phyloP scores from a whole-genome alignment of 2,797 vertebrate species.

The Siniperca scherzeri region DNA sequence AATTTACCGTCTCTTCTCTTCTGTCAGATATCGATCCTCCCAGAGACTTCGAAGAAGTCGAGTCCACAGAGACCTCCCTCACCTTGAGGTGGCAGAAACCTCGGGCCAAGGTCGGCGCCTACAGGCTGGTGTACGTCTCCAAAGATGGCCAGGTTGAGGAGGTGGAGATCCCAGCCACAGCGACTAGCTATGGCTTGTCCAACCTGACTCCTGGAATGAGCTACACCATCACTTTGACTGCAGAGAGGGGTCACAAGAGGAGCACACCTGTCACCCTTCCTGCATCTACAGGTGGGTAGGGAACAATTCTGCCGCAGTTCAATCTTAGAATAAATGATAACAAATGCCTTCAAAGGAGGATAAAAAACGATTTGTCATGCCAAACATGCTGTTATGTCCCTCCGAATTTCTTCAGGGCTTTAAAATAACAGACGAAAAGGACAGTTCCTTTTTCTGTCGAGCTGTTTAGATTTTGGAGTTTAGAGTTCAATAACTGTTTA shows the following conservation, averaged over 20 bases:
- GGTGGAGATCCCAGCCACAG: constrained; percentile 83
- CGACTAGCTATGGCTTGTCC: constrained; percentile 81
- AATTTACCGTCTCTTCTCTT: background rate
- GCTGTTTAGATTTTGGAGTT: background rate
- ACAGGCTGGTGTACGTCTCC: constrained; percentile 85
- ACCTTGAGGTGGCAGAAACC: constrained; percentile 90
- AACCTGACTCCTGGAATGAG: constrained; percentile 86
- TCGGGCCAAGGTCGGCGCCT: constrained; percentile 88
- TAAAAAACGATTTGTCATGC: rapidly evolving
- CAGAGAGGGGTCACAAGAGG: constrained; percentile 90
- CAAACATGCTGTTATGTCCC: background rate
- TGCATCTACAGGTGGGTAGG: constrained; percentile 88
- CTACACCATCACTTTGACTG: constrained; percentile 87
- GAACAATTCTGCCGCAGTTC: background rate
- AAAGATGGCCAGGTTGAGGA: constrained; percentile 81
- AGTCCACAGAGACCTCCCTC: constrained; percentile 88
- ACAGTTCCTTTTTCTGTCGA: background rate
- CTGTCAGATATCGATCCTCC: constrained; percentile 92
- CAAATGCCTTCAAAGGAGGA: background rate
- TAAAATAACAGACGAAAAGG: background rate
- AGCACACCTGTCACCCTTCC: constrained; percentile 85
- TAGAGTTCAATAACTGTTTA: background rate
- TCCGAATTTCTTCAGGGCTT: background rate
- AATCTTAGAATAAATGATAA: background rate
- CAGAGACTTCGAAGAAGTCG: constrained; percentile 83